phyloP scores from a whole-genome alignment of 2,797 vertebrate species.

The Premnoplex brunnescens region DNA sequence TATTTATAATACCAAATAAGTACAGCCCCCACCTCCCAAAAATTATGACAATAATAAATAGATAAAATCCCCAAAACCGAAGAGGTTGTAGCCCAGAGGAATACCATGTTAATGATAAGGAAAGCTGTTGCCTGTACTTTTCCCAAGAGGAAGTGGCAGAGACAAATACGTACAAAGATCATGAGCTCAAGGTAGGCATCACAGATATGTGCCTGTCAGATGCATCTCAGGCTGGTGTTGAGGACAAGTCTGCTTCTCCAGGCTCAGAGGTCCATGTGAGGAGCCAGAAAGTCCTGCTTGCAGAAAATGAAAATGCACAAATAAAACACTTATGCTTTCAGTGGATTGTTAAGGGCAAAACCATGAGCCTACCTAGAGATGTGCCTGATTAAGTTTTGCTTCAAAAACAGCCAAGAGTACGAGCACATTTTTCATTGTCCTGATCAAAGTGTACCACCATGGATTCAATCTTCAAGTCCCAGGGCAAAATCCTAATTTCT shows the following conservation, averaged over 20 bases:
- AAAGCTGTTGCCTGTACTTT: neutral
- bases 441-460: neutral
- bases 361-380: neutral
- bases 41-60: neutral
- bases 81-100: neutral
- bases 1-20: neutral
- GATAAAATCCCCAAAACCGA: neutral
- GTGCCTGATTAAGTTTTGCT: neutral
- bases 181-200: neutral
- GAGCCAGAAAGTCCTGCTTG: neutral
- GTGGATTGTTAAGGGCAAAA: neutral
- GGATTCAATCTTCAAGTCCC: neutral
- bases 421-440: neutral
- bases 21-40: neutral
- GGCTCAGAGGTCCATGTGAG: accelerated
- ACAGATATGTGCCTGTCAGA: accelerated
- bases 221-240: neutral
- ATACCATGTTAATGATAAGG: neutral
- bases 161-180: neutral
- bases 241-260: neutral
- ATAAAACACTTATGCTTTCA: neutral
- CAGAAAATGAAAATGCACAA: neutral
- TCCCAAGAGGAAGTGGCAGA: neutral
- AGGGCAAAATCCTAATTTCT: neutral
- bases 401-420: neutral